Percentiles rank a stretch among this genome's conserved stretches.
Evolutionary conservation across 2,888 invertebrate genomes (phyloP).

Genomic region (Empis stercorea): DNA sequence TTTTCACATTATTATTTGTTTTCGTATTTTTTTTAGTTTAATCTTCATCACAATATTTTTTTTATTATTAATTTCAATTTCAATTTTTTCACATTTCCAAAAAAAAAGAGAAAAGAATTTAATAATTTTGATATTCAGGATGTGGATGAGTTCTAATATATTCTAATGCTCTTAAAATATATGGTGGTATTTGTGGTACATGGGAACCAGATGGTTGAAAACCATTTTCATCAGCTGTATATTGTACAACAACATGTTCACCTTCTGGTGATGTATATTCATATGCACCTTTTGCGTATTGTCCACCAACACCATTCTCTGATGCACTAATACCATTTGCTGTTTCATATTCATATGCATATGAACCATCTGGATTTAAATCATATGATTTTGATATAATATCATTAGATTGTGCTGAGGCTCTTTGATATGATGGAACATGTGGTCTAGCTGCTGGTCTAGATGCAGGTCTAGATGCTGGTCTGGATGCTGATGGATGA

Average conservation of each 20-base stretch:
- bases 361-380: conserved; percentile 19
- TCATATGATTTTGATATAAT: not conserved
- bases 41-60: no score
- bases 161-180: conserved; percentile 22
- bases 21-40: no score
- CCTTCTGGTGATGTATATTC: conserved; percentile 26
- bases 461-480: no score
- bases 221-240: conserved; percentile 26
- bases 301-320: conserved; percentile 22
- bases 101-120: no score
- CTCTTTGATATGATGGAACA: no score
- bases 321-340: conserved; percentile 19
- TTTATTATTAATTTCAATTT: no score
- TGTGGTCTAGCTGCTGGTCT: no score
- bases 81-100: no score
- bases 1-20: no score
- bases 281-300: conserved; percentile 23
- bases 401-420: not conserved
- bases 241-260: conserved; percentile 19
- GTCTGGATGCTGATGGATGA: no score
- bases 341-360: conserved; percentile 19
- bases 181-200: conserved; percentile 23
- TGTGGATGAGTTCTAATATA: conserved; percentile 24
- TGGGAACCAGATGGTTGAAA: conserved; percentile 20
- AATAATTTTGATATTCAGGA: no score